Base-by-base conservation (phyloP, 2,888 invertebrate species). In the Tineola bisselliella region DNA sequence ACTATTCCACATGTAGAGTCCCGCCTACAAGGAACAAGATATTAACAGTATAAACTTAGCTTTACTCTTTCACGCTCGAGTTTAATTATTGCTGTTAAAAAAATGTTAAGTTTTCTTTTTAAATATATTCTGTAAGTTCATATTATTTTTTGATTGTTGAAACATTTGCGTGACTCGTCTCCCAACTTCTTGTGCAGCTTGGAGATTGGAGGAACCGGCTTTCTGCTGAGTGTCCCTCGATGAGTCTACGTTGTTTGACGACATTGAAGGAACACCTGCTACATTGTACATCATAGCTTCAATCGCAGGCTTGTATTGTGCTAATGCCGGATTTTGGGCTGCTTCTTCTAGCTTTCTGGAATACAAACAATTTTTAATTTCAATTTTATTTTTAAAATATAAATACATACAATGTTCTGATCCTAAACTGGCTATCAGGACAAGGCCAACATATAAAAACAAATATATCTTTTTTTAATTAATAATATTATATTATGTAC, bases 111-210 rank as follows among this genome's bases (percentile, higher is more conserved):
- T 79, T 69, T 88, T 88, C 73, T 88, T 88, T 65, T 87, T 88
- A 63, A 88, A 88, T 68, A 88, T 87, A 63, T 79, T 87, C 62
- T 77, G 87, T 48, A 88, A 64, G 64, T 87, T 84, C 70, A 87
- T 87, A 60, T 86, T 86, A 0, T 74, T 75, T 63, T 87, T 88
- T 54, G 84, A 83, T 17, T 84, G 81, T 56, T 87, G 82, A 72
- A 88, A 86, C 68, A 88, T 87, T 61, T 84, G 84, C 19, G 88
- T 79, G 65, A 88, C 84, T 0, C 87, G 66, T 8, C 88, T 66
- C 59, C 86, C 86, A 0, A 87, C 87, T 10, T 65, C 65, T 60
- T 87, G 84, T 38, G 84, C 83, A 1, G 84, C 87, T 0, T 83
- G 69, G 3, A 77, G 77, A 0, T 80, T 68, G 70, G 80, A 79